Conservation (phyloP, 2,888 invertebrate genomes). For the Colostygia pectinataria region DNA sequence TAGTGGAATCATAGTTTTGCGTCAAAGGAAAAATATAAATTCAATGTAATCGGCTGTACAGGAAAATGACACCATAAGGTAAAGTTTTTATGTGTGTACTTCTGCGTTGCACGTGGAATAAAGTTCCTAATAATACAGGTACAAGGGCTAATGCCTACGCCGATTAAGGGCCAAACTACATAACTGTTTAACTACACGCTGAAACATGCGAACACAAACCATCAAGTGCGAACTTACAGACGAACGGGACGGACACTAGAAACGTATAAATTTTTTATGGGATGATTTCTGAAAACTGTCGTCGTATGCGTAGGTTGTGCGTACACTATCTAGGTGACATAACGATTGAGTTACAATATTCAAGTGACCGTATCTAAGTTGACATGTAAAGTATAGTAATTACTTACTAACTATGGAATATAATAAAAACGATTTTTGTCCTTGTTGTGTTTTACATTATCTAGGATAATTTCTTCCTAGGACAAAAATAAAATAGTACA, state of each 20-base stretch:
- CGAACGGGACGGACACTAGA: too few species aligned
- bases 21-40: constrained; percentile 54
- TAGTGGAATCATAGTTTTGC: constrained; percentile 45
- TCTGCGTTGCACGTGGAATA: constrained; percentile 60
- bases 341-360: too few species aligned
- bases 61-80: constrained; percentile 59
- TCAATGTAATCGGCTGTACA: constrained; percentile 52
- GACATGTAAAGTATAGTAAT: constrained; percentile 42
- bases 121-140: constrained; percentile 57
- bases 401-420: constrained; percentile 42
- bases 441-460: constrained; percentile 43
- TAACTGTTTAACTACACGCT: too few species aligned
- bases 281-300: background rate
- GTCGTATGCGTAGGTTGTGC: too few species aligned
- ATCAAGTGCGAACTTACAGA: too few species aligned
- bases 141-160: constrained; percentile 42
- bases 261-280: too few species aligned
- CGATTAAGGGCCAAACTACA: constrained; percentile 28
- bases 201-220: too few species aligned
- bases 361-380: too few species aligned
- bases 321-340: too few species aligned
- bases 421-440: constrained; percentile 56
- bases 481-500: too few species aligned
- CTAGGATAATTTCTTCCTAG: background rate
- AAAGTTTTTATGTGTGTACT: constrained; percentile 33